Evolutionary conservation across 1,140 invertebrate species (phyloP), one percentile per base, ranked within the genome.

Genomic region (Brevipalpus yothersi): DNA sequence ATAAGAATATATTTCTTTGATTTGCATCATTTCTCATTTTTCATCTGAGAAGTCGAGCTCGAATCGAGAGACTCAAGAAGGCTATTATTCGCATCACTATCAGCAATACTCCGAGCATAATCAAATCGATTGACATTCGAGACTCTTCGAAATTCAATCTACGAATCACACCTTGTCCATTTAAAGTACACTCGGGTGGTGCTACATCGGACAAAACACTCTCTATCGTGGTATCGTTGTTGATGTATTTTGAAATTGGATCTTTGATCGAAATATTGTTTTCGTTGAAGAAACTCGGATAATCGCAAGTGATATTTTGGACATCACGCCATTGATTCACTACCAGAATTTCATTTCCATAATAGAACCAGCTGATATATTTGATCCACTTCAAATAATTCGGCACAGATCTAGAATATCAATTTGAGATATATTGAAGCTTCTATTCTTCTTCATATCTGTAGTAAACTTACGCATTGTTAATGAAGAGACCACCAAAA

Each of bases 401-500:
- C 1, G 90, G 91, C 21, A 93, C 79, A 0, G 87, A 88, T 4
- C 83, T 85, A 64, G 61, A 41, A 39, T 39, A 39, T 39, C 10
- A 31, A 31, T 3, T 31, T 2, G 31, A 31, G 5, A 31, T 31
- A 31, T 47, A n/a, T 47, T 15, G 7, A 7, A 7, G 7, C 7
- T 31, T 31, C 31, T 31, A 31, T 31, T 31, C 31, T 31, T 31
- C 31, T 31, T 31, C 31, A n/a, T 45, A 53, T 55, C 13, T 51
- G n/a, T 41, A 23, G 19, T 72, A 31, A 39, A 40, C 77, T 79
- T 76, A 89, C 81, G 79, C 80, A 21, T 80, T 80, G 69, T 95
- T 95, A 17, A 97, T 72, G 70, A 94, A 95, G 72, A 94, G 96
- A 49, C 92, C 92, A 56, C 89, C 90, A 69, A 95, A 94, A 15